Evolutionary conservation across 1,140 invertebrate genomes (phyloP).

Genomic region (Littorina saxatilis): DNA sequence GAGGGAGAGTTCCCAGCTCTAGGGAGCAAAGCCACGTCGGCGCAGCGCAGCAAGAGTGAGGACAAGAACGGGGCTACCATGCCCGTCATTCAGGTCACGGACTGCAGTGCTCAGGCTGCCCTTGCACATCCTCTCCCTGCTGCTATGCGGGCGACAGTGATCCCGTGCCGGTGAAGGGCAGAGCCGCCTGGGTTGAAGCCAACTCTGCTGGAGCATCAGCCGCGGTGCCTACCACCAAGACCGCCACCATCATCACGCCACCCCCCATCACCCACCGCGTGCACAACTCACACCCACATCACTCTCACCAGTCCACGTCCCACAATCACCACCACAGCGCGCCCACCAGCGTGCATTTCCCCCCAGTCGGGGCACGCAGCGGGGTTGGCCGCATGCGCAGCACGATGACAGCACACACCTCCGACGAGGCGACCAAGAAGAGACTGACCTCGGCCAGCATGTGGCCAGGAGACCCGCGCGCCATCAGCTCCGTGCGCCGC

Average conservation of each 20-base stretch:
- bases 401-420: background rate
- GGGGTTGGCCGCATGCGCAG: too few relatives aligned
- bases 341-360: constrained; percentile 11
- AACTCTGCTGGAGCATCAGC: too few relatives aligned
- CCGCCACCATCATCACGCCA: constrained; percentile 9
- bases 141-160: too few relatives aligned
- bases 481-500: constrained; percentile 39
- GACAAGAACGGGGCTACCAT: background rate
- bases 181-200: too few relatives aligned
- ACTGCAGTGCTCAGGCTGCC: background rate
- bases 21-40: background rate
- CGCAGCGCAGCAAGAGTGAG: too few relatives aligned
- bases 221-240: background rate
- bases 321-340: background rate
- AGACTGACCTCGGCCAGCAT: background rate
- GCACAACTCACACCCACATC: background rate
- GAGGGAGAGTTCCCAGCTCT: background rate
- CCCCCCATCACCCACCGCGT: background rate
- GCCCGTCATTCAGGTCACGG: background rate
- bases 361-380: background rate
- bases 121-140: too few relatives aligned
- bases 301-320: background rate
- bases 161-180: too few relatives aligned
- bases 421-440: background rate
- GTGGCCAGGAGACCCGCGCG: constrained; percentile 43